Conservation (phyloP, 2,797 vertebrate species). For the Anguilla obscura region DNA sequence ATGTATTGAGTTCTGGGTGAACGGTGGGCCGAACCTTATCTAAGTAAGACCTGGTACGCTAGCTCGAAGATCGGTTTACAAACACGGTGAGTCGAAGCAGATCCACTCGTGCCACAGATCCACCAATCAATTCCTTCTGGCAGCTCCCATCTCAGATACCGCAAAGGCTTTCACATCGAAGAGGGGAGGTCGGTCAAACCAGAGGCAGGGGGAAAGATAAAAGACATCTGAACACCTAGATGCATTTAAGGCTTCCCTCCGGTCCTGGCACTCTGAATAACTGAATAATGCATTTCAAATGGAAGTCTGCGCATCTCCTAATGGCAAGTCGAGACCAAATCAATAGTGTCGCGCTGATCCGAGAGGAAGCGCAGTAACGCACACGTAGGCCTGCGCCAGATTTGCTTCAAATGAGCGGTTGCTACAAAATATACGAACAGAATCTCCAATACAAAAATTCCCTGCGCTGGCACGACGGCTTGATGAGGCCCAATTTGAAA, state of each 20-base stretch:
- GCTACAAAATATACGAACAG: background rate
- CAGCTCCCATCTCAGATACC: slow-evolving; percentile 48
- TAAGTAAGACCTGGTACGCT: background rate
- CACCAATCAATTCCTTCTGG: slow-evolving; percentile 40
- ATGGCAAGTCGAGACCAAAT: slow-evolving; percentile 31
- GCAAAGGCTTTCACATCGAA: slow-evolving; percentile 61
- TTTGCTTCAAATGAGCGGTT: background rate
- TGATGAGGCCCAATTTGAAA: slow-evolving; percentile 15
- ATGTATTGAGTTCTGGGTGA: background rate
- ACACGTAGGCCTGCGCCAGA: background rate
- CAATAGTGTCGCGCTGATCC: slow-evolving; percentile 23
- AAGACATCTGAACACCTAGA: slow-evolving; percentile 13
- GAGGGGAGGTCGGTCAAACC: slow-evolving; percentile 39
- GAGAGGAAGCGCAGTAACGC: background rate
- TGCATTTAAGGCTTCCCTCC: background rate
- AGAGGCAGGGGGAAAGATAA: slow-evolving; percentile 11
- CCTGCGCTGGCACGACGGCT: background rate
- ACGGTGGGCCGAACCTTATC: background rate
- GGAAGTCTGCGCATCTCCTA: slow-evolving; percentile 45
- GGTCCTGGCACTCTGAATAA: background rate
- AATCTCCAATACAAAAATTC: slow-evolving; percentile 23
- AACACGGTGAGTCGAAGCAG: background rate
- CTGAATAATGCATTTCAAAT: slow-evolving; percentile 13
- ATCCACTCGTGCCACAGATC: background rate
- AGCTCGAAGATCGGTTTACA: slow-evolving; percentile 20